A percentile compares a stretch with the other conserved stretches of the same genome.
phyloP scores from a whole-genome alignment of 2,113 vertebrate species.

The Leucoraja erinaceus region DNA sequence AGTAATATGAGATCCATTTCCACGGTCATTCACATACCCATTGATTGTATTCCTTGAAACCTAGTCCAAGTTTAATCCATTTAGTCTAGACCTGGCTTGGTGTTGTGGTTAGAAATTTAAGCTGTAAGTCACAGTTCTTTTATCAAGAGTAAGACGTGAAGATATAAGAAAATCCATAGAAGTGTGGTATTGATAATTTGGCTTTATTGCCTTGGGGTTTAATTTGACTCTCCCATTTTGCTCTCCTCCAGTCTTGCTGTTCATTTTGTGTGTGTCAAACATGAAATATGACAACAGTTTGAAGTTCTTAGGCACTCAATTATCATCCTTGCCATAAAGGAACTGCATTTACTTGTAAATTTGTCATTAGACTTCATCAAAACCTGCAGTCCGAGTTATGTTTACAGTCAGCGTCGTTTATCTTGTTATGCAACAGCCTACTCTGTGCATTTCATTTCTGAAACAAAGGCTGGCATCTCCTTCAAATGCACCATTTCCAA shows the following conservation, averaged over 20 bases:
- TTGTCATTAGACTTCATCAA: slow-evolving; percentile 12
- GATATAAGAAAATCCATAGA: slow-evolving; percentile 23
- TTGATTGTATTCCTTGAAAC: slow-evolving; percentile 47
- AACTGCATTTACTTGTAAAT: slow-evolving; percentile 27
- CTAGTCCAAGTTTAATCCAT: slow-evolving; percentile 46
- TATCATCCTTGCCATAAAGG: slow-evolving; percentile 14
- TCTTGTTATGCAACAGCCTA: background rate
- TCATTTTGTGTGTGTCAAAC: slow-evolving; percentile 15
- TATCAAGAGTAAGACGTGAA: background rate
- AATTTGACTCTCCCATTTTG: slow-evolving; percentile 19
- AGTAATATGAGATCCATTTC: slow-evolving; percentile 49
- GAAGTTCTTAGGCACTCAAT: background rate
- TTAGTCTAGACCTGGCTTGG: slow-evolving; percentile 44
- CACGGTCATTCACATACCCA: slow-evolving; percentile 43
- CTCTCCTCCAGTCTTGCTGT: background rate
- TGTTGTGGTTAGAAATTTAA: slow-evolving; percentile 36
- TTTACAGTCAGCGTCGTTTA: background rate
- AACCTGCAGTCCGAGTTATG: background rate
- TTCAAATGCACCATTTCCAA: background rate
- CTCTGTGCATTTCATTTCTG: background rate
- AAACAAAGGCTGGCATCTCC: background rate
- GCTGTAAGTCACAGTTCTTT: slow-evolving; percentile 34
- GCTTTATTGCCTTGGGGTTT: background rate
- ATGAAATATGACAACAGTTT: slow-evolving; percentile 30
- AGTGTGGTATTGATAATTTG: slow-evolving; percentile 8